Conservation (phyloP, 2,888 invertebrate species). For the Aleiodes leptofemur region DNA sequence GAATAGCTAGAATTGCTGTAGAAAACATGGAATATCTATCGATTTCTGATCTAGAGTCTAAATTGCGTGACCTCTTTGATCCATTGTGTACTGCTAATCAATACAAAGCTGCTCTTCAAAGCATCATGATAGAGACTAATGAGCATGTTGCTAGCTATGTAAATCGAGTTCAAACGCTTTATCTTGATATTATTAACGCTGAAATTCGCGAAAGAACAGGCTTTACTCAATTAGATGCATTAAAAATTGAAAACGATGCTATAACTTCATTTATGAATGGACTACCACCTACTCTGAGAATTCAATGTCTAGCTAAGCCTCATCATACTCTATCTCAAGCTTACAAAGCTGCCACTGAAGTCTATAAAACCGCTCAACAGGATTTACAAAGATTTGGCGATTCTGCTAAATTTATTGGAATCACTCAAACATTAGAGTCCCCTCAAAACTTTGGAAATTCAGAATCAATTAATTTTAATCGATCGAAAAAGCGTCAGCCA, state of each 20-base stretch:
- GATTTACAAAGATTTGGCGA: neutral
- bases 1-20: neutral
- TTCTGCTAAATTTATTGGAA: neutral
- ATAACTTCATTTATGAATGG: neutral
- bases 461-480: neutral
- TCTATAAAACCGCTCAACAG: neutral
- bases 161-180: no score
- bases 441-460: neutral
- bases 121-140: no score
- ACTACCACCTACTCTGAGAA: neutral
- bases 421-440: neutral
- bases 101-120: no score
- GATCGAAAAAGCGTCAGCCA: neutral
- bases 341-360: neutral
- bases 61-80: no score
- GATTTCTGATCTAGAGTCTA: no score
- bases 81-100: no score
- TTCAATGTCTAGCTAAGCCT: constrained; percentile 1
- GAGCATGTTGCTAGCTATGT: no score
- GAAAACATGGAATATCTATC: no score
- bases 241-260: constrained; percentile 9
- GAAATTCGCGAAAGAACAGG: no score
- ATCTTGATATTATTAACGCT: no score
- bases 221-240: neutral
- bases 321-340: neutral